Evolutionary conservation across 2,113 vertebrate genomes (phyloP).

Genomic region (Mus spicilegus): DNA sequence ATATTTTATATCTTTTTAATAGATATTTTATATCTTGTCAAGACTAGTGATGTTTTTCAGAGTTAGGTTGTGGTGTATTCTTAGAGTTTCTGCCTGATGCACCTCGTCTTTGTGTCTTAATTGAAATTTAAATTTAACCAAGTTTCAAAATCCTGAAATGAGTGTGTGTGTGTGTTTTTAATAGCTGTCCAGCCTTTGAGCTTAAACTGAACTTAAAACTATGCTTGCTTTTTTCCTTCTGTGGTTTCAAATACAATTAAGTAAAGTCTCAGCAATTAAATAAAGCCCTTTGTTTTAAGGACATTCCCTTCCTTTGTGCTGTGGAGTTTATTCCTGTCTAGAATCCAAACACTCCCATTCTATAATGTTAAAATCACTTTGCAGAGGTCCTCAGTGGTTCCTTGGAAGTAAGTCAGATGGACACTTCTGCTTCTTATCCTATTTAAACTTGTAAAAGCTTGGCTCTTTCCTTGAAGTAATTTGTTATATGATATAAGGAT

Average conservation of each 20-base stretch:
- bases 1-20: slow-evolving; percentile 17
- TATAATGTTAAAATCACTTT: not conserved
- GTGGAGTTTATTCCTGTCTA: not conserved
- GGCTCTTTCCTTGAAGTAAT: not conserved
- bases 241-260: not conserved
- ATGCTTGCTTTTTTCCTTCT: not conserved
- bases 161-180: not conserved
- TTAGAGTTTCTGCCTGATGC: not conserved
- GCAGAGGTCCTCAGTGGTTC: not conserved
- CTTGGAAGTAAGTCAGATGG: not conserved
- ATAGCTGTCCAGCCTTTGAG: not conserved
- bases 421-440: not conserved
- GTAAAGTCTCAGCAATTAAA: not conserved
- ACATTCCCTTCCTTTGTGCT: not conserved
- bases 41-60: slow-evolving; percentile 14
- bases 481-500: not conserved
- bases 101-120: slow-evolving; percentile 26
- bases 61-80: slow-evolving; percentile 33
- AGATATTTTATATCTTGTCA: not conserved
- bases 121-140: slow-evolving; percentile 30
- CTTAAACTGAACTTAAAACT: not conserved
- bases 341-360: not conserved
- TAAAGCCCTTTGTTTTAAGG: not conserved
- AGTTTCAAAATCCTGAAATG: not conserved
- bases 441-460: slow-evolving; percentile 34